Conservation (phyloP, 2,113 vertebrate genomes). For the Megaceryle torquata region DNA sequence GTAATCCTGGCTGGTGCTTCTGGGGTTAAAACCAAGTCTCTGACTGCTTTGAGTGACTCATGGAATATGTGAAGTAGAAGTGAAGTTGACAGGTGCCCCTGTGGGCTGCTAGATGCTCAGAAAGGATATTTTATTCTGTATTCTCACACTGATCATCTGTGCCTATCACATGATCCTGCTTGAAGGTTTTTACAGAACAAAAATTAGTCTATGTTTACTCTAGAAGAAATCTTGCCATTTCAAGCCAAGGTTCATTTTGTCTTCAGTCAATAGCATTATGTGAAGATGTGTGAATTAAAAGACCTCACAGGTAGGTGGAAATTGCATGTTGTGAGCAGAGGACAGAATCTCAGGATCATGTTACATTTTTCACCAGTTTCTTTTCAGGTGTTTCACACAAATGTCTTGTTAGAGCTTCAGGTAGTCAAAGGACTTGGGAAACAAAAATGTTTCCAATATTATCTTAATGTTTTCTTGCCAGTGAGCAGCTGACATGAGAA, state of each 20-base stretch:
- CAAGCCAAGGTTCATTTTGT: background rate
- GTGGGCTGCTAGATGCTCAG: background rate
- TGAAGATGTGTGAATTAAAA: background rate
- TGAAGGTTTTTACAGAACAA: background rate
- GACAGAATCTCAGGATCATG: background rate
- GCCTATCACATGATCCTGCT: background rate
- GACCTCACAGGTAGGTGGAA: background rate
- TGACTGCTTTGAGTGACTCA: background rate
- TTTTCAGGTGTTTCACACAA: background rate
- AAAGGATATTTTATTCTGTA: background rate
- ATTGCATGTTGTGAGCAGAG: accelerated
- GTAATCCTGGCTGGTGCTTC: background rate
- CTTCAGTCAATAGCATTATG: background rate
- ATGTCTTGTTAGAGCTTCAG: background rate
- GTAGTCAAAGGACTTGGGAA: background rate
- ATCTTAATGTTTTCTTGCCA: background rate
- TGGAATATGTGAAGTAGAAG: background rate
- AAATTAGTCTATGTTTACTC: background rate
- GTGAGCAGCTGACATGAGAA: background rate
- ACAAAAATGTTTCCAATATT: background rate
- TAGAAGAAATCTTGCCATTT: background rate
- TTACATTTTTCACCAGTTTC: background rate
- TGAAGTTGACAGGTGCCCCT: background rate
- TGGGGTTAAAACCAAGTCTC: background rate
- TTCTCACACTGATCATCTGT: background rate